Base-by-base conservation (phyloP, 2,113 vertebrate species). In the Mohoua ochrocephala region DNA sequence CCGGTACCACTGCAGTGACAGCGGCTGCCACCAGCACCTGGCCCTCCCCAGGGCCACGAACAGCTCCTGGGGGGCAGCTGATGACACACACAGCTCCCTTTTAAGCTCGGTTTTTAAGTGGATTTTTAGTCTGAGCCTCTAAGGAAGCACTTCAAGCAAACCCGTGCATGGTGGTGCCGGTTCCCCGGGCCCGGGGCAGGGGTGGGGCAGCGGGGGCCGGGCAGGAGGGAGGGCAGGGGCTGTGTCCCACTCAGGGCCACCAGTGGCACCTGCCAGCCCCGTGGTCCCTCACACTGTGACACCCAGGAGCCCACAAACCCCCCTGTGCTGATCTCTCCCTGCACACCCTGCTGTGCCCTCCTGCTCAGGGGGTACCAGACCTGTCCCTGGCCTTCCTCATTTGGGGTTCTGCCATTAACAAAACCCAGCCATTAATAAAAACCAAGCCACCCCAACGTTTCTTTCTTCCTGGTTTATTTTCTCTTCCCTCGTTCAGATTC, bases 161-260 rank as follows among this genome's bases (percentile, higher is more conserved):
- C 0, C 11, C 4, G 13, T 3, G 50, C 0, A 33, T 3, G 52
- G 20, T 1, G 30, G 49, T 10, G 57, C 35, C 21, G 6, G 21
- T 1, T 47, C 7, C 39, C 16, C 0, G 31, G 0, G 4, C 24
- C 2, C 2, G 1, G 8, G 56, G 61, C 67, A 47, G 47, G 44
- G n/a, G 0, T 0, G 12, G 10, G 56, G 52, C 44, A 14, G 60
- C 1, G 1, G 24, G 2, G 56, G 53, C 63, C 1, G 3, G 4
- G 42, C 17, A 28, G 84, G 65, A 42, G 0, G 0, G 41, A n/a
- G 64, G 28, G 11, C 42, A 14, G 39, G 5, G 50, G 45, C 45
- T 2, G 0, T 16, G 53, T 5, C 47, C 23, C 4, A 0, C 53
- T 57, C n/a, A 5, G 57, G 39, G 35, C 49, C 16, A 2, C 0